Percentiles rank a stretch among this genome's conserved stretches.
Conservation (phyloP, 2,888 invertebrate species). For the Tethea ocularis region DNA sequence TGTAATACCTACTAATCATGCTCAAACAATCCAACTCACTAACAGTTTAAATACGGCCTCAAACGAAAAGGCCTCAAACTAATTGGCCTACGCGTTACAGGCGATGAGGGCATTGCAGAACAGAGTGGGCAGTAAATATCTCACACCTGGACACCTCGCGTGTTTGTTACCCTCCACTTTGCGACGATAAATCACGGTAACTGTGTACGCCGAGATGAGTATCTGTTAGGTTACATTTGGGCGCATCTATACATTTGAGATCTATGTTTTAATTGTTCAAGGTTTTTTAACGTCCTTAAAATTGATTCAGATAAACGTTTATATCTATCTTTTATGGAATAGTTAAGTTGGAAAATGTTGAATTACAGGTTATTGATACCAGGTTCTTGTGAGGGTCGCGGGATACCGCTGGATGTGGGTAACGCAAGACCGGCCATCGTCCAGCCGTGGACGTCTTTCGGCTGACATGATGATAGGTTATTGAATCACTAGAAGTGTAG, state of each 20-base stretch:
- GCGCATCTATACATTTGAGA: slow-evolving; percentile 19
- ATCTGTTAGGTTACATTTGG: slow-evolving; percentile 7
- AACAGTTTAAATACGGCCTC: not conserved
- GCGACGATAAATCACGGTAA: slow-evolving; percentile 3
- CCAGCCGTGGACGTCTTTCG: too few species aligned
- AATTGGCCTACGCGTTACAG: not conserved
- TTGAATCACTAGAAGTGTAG: too few species aligned
- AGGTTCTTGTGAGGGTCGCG: too few species aligned
- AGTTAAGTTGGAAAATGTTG: too few species aligned
- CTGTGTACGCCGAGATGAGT: not conserved
- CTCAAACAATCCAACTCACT: not conserved
- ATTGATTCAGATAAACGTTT: too few species aligned
- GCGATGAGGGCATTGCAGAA: slow-evolving; percentile 1
- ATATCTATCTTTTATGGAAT: too few species aligned
- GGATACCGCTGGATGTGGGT: too few species aligned
- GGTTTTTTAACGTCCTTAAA: too few species aligned
- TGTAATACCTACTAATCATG: not conserved
- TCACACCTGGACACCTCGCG: slow-evolving; percentile 39
- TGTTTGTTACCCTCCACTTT: slow-evolving; percentile 10
- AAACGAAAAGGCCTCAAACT: slow-evolving; percentile 5
- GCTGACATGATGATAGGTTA: too few species aligned
- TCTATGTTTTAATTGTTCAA: not conserved
- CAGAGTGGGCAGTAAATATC: slow-evolving; percentile 29
- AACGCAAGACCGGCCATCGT: too few species aligned
- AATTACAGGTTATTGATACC: too few species aligned